phyloP scores from a whole-genome alignment of 2,797 vertebrate genomes.

The Gymnopithys bicolor region DNA sequence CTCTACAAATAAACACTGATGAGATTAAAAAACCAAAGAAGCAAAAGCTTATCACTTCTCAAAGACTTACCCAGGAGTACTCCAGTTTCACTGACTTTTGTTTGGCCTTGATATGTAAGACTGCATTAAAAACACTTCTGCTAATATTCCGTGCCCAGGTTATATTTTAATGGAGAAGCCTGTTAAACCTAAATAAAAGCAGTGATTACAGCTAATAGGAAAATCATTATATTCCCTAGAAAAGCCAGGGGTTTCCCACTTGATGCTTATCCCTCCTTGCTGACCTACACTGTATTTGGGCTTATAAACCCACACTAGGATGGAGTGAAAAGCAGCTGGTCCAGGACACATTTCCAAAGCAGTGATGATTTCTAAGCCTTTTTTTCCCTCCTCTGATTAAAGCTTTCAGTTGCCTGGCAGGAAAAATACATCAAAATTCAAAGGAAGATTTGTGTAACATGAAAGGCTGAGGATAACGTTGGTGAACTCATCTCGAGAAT shows the following conservation, averaged over 20 bases:
- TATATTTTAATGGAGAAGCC: neutral
- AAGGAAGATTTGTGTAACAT: neutral
- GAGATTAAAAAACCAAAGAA: neutral
- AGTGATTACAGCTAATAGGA: neutral
- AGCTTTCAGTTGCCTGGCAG: neutral
- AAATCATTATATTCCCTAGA: neutral
- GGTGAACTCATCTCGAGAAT: neutral
- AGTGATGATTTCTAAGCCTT: neutral
- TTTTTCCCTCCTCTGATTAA: neutral
- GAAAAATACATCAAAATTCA: neutral
- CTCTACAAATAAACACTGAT: neutral
- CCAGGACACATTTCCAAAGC: neutral
- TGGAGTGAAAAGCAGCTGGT: neutral
- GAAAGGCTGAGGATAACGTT: neutral
- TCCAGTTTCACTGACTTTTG: neutral
- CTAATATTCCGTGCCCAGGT: neutral
- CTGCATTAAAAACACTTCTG: neutral
- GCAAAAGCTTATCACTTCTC: neutral
- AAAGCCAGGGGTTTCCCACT: neutral
- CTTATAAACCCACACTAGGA: neutral
- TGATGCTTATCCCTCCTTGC: neutral
- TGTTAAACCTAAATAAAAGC: neutral
- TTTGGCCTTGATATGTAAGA: neutral
- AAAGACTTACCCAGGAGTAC: neutral
- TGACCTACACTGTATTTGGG: neutral